Evolutionary conservation across 2,113 vertebrate species (phyloP), one percentile per base, ranked within the genome.

Genomic region (Oryzias celebensis): DNA sequence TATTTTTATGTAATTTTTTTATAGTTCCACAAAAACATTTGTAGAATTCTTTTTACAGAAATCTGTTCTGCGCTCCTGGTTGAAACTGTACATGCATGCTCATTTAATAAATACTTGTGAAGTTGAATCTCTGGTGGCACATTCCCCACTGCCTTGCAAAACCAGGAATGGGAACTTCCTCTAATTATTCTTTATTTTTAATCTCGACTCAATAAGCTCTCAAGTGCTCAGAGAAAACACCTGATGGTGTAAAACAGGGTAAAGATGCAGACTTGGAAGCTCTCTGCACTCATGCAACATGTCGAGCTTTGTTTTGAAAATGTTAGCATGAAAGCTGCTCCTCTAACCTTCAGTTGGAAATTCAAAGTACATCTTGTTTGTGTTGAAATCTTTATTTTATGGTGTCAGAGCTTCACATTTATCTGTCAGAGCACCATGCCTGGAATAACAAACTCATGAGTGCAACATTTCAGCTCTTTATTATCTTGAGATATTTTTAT

Each of bases 161-260:
- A 51, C 26, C 31, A 28, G 24, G 54, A 63, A 57, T 52, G n/a
- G 20, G 61, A 51, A 52, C 74, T 52, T 31, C 16, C 14, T 15
- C n/a, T 70, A 72, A 78, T 80, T 54, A 68, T 65, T 70, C 71
- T 78, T 73, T 82, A 73, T 82, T 86, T 84, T 77, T 60, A 68
- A 52, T 75, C 36, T 42, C 47, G 17, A 64, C 75, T 78, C 24
- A 69, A 60, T 67, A 62, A 68, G 61, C 18, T 26, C 16, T 8
- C 22, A 31, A 52, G 49, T 66, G 22, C 24, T 16, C 23, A 68
- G 22, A 17, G 7, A 51, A 47, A 42, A 45, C 6, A 41, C 18
- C 3, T 10, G 26, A 36, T 36, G 36, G 10, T 36, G 8, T 36
- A 36, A 36, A 36, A 36, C 8, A 36, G 36, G 36, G 2, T 2